Percentiles rank a stretch among this genome's conserved stretches.
These are phyloP conservation scores for Limosa lapponica DNA, from an alignment of 2,797 vertebrate species.

Conservation along the genomic window DNA sequence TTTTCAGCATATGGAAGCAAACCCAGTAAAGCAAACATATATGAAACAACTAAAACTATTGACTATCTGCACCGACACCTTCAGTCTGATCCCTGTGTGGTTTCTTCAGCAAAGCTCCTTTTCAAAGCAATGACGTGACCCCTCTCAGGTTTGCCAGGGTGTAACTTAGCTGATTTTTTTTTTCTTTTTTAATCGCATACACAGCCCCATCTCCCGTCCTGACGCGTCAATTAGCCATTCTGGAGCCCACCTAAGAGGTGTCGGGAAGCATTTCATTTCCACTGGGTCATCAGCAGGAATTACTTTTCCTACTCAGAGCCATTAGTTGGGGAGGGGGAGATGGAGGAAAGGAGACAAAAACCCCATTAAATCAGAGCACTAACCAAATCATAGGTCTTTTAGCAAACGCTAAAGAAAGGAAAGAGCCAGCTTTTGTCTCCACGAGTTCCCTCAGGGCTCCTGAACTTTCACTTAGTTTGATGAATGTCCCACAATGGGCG, in stretches of 20 bases:
- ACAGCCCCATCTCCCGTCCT: not conserved
- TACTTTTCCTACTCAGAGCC: constrained; percentile 22
- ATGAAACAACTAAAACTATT: accelerated
- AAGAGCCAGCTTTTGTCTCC: constrained; percentile 55
- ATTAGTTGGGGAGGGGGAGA: constrained; percentile 24
- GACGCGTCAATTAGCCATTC: not conserved
- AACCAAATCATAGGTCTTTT: constrained; percentile 29
- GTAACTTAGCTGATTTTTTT: not conserved
- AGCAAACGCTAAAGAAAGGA: not conserved
- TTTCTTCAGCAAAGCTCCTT: not conserved
- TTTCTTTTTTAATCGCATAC: accelerated
- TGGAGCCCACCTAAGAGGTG: not conserved
- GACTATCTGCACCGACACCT: not conserved
- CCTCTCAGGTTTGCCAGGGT: not conserved
- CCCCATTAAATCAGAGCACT: not conserved
- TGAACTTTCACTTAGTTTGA: constrained; percentile 36
- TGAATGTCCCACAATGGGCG: constrained; percentile 18
- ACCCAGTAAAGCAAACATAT: accelerated
- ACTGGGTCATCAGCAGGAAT: not conserved
- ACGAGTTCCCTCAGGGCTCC: not conserved
- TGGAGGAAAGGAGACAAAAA: not conserved
- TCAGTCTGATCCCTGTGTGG: not conserved
- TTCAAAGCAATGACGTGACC: not conserved
- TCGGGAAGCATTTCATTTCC: constrained; percentile 3
- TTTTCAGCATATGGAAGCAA: accelerated